phyloP scores from a whole-genome alignment of 2,113 vertebrate species.

The Grallaria varia region DNA sequence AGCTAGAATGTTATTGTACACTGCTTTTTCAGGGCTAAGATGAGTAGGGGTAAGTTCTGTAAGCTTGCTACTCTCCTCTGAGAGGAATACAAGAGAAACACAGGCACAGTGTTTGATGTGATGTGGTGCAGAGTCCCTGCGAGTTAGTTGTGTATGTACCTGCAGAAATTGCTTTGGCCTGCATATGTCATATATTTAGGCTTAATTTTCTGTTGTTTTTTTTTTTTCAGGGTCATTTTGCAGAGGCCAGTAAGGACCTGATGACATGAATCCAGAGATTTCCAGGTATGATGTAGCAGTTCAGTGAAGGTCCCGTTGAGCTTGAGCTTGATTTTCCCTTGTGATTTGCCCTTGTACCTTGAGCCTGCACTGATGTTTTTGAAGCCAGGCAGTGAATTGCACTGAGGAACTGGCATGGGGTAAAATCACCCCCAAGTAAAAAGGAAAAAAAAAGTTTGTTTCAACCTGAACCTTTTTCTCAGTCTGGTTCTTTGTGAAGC shows the following conservation, averaged over 20 bases:
- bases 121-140: neutral
- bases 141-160: neutral
- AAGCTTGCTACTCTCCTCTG: neutral
- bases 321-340: neutral
- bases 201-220: neutral
- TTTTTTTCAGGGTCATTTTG: neutral
- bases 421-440: neutral
- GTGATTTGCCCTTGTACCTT: neutral
- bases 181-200: neutral
- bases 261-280: neutral
- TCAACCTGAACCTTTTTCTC: neutral
- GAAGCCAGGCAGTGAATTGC: neutral
- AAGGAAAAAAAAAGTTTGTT: neutral
- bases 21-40: neutral
- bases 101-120: neutral
- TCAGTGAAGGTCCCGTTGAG: neutral
- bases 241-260: neutral
- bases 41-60: neutral
- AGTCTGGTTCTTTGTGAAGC: neutral
- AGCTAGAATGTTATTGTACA: neutral
- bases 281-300: neutral
- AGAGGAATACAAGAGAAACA: neutral
- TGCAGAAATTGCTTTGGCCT: neutral
- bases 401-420: neutral
- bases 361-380: neutral